Evolutionary conservation across 2,888 invertebrate species (phyloP), one percentile per base, ranked within the genome.

Genomic region (Atrina japonica): DNA sequence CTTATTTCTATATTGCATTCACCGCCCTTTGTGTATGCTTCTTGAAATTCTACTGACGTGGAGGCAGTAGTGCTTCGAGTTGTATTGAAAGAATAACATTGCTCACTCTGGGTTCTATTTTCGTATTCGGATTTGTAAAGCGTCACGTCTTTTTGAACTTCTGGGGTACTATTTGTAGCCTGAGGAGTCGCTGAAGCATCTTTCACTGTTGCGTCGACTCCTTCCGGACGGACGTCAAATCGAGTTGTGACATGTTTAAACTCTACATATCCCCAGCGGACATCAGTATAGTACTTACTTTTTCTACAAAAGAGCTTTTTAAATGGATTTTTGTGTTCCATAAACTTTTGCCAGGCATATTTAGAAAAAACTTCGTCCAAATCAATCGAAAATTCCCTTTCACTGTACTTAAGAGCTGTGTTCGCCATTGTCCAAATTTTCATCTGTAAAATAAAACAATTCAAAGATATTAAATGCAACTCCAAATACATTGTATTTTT

Each of bases 211-310:
- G 16, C 40, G 9, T 47, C 41, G 7, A 50, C 41, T 27, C 69
- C 65, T 11, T 66, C 43, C 9, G 35, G 59, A 21, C 58, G 58
- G 23, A 47, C 21, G 14, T 70, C 68, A 21, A 65, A 50, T 27
- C 63, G 61, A 27, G 59, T 71, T 18, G 82, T 82, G n/a, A 53
- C 66, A 58, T 82, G 82, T 21, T 66, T 61, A 52, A 82, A 82
- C n/a, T 78, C 74, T 6, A 77, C 47, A 45, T 73, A 80, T 7
- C 78, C 78, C 82, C 82, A 82, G 11, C 77, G 65, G 25, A 82
- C 75, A 49, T 82, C 82, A 18, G 78, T 63, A 41, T 75, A 72
- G 45, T 74, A 76, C 16, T 77, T 64, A 25, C 58, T 50, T 18
- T 74, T 67, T 30, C 71, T 69, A 43, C 53, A 49, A 50, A 80